phyloP scores from a whole-genome alignment of 2,888 invertebrate genomes.

The Apeira syringaria region DNA sequence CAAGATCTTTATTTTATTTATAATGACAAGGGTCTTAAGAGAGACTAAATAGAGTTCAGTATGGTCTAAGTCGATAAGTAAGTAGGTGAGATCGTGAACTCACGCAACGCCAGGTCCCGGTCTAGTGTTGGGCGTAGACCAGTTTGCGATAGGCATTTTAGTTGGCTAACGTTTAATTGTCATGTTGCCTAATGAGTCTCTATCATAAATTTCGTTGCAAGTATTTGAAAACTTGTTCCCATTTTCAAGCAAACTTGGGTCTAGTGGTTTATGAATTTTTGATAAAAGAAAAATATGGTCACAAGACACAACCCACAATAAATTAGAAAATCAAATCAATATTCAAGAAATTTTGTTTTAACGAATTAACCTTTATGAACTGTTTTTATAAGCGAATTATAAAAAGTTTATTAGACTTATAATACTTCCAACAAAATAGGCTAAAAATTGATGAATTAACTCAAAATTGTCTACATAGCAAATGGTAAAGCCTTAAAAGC shows the following conservation, averaged over 20 bases:
- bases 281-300: too few relatives aligned
- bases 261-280: too few relatives aligned
- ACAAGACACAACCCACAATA: too few relatives aligned
- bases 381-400: too few relatives aligned
- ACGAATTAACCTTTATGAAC: too few relatives aligned
- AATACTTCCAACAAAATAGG: too few relatives aligned
- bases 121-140: slow-evolving; percentile 48
- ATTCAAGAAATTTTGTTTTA: too few relatives aligned
- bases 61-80: slow-evolving; percentile 8
- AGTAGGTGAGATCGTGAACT: slow-evolving; percentile 22
- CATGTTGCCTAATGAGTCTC: slow-evolving; percentile 49
- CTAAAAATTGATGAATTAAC: too few relatives aligned
- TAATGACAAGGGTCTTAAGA: slow-evolving; percentile 1
- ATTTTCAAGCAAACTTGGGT: slow-evolving; percentile 12
- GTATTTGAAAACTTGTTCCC: slow-evolving; percentile 2
- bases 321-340: too few relatives aligned
- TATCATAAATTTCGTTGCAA: slow-evolving; percentile 31
- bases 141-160: slow-evolving; percentile 53
- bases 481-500: too few relatives aligned
- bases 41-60: not conserved
- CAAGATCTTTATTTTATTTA: not conserved
- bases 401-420: too few relatives aligned
- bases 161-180: slow-evolving; percentile 58
- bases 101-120: slow-evolving; percentile 48
- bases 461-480: too few relatives aligned